Percentiles rank a stretch among this genome's conserved stretches.
These are phyloP conservation scores for Apocrypta bakeri DNA, from an alignment of 1,140 invertebrate species.

Conservation along the genomic window DNA sequence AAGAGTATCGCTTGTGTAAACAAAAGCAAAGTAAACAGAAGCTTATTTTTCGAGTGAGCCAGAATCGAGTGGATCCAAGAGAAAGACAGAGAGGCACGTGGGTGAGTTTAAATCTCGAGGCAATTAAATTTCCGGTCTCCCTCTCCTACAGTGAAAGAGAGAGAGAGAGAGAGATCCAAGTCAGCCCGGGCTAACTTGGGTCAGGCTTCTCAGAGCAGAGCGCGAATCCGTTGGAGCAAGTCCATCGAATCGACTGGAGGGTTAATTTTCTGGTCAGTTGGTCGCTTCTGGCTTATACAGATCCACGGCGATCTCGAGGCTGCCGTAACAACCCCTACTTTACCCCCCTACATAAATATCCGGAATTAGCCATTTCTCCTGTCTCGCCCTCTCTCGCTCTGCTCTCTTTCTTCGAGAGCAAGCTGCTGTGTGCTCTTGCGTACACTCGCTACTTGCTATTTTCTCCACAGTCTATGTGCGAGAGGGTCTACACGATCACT, in stretches of 20 bases:
- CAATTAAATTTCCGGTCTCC: conserved; percentile 48
- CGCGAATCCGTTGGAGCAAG: conserved; percentile 60
- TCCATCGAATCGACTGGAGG: conserved; percentile 72
- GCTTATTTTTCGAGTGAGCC: not conserved
- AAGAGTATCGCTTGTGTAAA: too few species aligned
- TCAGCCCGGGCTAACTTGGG: conserved; percentile 21
- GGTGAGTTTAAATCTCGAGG: conserved; percentile 39
- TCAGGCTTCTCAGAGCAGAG: conserved; percentile 9
- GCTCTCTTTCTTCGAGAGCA: conserved; percentile 43
- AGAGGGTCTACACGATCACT: conserved; percentile 71
- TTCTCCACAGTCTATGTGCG: conserved; percentile 48
- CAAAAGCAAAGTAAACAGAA: too few species aligned
- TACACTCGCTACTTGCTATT: conserved; percentile 25
- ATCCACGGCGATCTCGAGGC: conserved; percentile 68
- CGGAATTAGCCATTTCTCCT: conserved; percentile 76
- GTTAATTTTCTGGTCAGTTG: conserved; percentile 77
- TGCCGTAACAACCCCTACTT: conserved; percentile 71
- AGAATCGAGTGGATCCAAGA: not conserved
- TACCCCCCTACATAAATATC: conserved; percentile 75
- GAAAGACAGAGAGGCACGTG: not conserved
- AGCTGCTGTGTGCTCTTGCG: not conserved
- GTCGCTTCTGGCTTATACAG: conserved; percentile 74
- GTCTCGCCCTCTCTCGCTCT: conserved; percentile 54
- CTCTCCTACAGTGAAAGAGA: not conserved
- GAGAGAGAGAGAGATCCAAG: conserved; percentile 20